Base-by-base conservation (phyloP, 2,797 vertebrate genomes). In the Mallotus villosus region DNA sequence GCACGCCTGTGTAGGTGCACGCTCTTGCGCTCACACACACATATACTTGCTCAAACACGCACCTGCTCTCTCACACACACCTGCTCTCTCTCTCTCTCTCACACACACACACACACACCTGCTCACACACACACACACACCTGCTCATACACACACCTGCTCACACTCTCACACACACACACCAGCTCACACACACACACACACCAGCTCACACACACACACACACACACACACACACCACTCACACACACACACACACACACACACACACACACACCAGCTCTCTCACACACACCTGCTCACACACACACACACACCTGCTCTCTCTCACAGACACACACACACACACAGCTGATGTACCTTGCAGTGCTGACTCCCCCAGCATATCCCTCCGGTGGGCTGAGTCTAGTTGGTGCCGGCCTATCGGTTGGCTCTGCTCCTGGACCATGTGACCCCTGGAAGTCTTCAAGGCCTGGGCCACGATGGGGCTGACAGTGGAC, bases 361-460 rank as follows among this genome's bases (percentile, higher is more conserved):
- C 96, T 90, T 92, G 89, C 19, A 95, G 78, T 7, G 85, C n/a
- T 0, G 82, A 71, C 76, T 99, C 97, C 68, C 95, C 97, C 12
- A 98, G 89, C 79, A 91, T 78, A 0, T 92, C 81, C 78, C 94
- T 89, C 80, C 96, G 91, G 85, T 95, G 94, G 63, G 89, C 78
- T 0, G 95, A 95, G 74, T 89, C 93, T 85, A 97, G 74, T 24
- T 92, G 90, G 74, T 98, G 96, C 5, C 96, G 93, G 70, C 95
- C 90, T 0, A 77, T 90, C 0, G 84, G 81, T 2, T 80, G 32
- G 0, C 79, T 80, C 1, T 51, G 27, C 5, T 93, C 90, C 27
- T 73, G 81, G 5, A 68, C 51, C 63, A 95, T 88, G 74, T 94
- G 95, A 22, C 95, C 95, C 46, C 87, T 70, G 0, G 96, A 96